Percentiles rank a stretch among this genome's conserved stretches.
Evolutionary conservation across 2,888 invertebrate genomes (phyloP).

Genomic region (Volucella bombylans): DNA sequence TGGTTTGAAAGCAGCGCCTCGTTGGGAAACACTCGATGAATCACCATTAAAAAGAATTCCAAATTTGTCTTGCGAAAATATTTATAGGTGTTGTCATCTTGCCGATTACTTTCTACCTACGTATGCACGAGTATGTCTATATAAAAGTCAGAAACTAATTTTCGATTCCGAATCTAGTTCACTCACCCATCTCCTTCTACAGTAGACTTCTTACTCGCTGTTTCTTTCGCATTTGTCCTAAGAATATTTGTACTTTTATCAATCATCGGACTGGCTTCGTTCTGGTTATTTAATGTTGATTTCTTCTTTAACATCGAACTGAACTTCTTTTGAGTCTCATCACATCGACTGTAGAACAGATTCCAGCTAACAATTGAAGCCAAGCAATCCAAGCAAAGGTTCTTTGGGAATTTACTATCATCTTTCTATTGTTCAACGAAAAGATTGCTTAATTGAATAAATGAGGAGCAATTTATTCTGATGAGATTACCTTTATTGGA

Average conservation of each 20-base stretch:
- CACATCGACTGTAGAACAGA: constrained; percentile 60
- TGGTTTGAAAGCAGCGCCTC: too few relatives aligned
- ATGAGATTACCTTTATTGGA: constrained; percentile 45
- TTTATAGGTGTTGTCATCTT: too few relatives aligned
- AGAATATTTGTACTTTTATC: constrained; percentile 30
- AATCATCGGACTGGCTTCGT: not conserved
- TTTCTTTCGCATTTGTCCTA: constrained; percentile 24
- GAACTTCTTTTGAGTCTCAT: constrained; percentile 41
- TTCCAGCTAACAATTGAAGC: constrained; percentile 50
- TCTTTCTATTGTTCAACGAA: constrained; percentile 15
- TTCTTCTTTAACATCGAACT: constrained; percentile 11
- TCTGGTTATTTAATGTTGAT: not conserved
- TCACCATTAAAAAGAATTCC: too few relatives aligned
- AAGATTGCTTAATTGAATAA: too few relatives aligned
- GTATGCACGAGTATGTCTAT: too few relatives aligned
- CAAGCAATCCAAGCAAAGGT: constrained; percentile 45
- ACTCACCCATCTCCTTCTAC: constrained; percentile 25
- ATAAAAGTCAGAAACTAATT: not conserved
- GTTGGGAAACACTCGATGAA: too few relatives aligned
- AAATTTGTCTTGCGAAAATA: too few relatives aligned
- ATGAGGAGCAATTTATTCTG: too few relatives aligned
- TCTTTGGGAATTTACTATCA: constrained; percentile 38
- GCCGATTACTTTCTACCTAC: too few relatives aligned
- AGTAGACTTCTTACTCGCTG: not conserved
- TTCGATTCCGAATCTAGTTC: not conserved